Percentiles rank a stretch among this genome's conserved stretches.
These are phyloP conservation scores for Panonychus citri DNA, from an alignment of 1,140 invertebrate genomes.

Conservation along the genomic window DNA sequence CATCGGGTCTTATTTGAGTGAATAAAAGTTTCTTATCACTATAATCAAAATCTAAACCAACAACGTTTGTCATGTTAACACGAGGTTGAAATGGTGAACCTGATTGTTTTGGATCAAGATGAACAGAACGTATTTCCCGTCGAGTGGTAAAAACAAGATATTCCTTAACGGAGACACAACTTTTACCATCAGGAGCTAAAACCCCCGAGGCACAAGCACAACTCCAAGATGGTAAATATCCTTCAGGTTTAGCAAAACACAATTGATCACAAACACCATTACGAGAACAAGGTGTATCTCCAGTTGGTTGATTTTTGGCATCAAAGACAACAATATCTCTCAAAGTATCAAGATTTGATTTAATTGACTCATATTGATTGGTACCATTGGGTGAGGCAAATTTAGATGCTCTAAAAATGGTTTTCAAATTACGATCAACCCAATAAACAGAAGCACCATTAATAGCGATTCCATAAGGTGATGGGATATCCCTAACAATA, in stretches of 20 bases:
- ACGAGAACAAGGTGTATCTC: slow-evolving; percentile 48
- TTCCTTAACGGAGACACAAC: slow-evolving; percentile 42
- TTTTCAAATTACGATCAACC: slow-evolving; percentile 77
- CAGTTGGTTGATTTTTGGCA: slow-evolving; percentile 49
- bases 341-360: slow-evolving; percentile 56
- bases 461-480: slow-evolving; percentile 78
- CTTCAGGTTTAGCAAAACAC: slow-evolving; percentile 64
- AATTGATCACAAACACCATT: slow-evolving; percentile 76
- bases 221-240: slow-evolving; percentile 25
- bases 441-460: slow-evolving; percentile 59
- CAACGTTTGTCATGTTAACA: slow-evolving; percentile 79
- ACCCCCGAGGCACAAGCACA: slow-evolving; percentile 81
- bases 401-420: slow-evolving; percentile 39
- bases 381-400: slow-evolving; percentile 6
- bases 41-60: slow-evolving; percentile 87
- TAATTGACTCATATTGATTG: slow-evolving; percentile 36
- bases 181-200: slow-evolving; percentile 31
- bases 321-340: slow-evolving; percentile 77
- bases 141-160: slow-evolving; percentile 74
- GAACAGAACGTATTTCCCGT: slow-evolving; percentile 64
- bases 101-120: slow-evolving; percentile 52
- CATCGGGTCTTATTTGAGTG: slow-evolving; percentile 55
- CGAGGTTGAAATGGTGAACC: slow-evolving; percentile 61
- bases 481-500: slow-evolving; percentile 66
- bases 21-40: slow-evolving; percentile 46